Percentiles rank a stretch among this genome's conserved stretches.
phyloP scores from a whole-genome alignment of 2,888 invertebrate species.

The Epirrhoe alternata region DNA sequence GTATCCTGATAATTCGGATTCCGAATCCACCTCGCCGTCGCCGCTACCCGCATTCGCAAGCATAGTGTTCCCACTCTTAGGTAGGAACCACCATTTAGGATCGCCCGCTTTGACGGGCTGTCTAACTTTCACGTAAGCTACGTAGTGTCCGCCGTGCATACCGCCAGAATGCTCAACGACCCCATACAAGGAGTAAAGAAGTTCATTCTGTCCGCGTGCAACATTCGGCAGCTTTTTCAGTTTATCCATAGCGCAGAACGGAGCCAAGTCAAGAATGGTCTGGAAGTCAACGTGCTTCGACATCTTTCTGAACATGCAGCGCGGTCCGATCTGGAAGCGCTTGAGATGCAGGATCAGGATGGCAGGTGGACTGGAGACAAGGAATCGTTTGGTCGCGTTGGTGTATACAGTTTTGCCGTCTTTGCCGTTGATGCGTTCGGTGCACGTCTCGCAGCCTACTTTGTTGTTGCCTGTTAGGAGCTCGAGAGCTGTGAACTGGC shows the following conservation, averaged over 20 bases:
- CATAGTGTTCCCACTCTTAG: slow-evolving; percentile 84
- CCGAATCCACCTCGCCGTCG: slow-evolving; percentile 78
- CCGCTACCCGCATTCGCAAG: slow-evolving; percentile 76
- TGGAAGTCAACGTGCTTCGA: slow-evolving; percentile 95
- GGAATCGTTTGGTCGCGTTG: slow-evolving; percentile 92
- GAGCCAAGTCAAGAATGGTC: slow-evolving; percentile 93
- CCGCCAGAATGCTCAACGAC: slow-evolving; percentile 98
- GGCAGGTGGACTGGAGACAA: slow-evolving; percentile 96
- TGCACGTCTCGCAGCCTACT: slow-evolving; percentile 96
- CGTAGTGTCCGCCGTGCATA: slow-evolving; percentile 93
- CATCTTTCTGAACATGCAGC: slow-evolving; percentile 92
- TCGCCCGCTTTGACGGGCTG: slow-evolving; percentile 86
- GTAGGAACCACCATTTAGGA: slow-evolving; percentile 90
- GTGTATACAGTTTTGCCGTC: slow-evolving; percentile 91
- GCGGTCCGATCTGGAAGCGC: slow-evolving; percentile 94
- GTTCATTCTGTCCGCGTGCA: slow-evolving; percentile 86
- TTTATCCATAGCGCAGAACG: slow-evolving; percentile 92
- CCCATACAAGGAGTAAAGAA: slow-evolving; percentile 96
- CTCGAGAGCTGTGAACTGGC: slow-evolving; percentile 96
- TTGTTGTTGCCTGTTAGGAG: slow-evolving; percentile 96
- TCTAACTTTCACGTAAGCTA: slow-evolving; percentile 97
- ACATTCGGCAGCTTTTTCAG: slow-evolving; percentile 86
- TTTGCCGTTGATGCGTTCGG: slow-evolving; percentile 88
- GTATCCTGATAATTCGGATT: slow-evolving; percentile 83
- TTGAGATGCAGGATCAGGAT: slow-evolving; percentile 98